Percentiles rank a stretch among this genome's conserved stretches.
Evolutionary conservation across 2,113 vertebrate species (phyloP).

Genomic region (Merops nubicus): DNA sequence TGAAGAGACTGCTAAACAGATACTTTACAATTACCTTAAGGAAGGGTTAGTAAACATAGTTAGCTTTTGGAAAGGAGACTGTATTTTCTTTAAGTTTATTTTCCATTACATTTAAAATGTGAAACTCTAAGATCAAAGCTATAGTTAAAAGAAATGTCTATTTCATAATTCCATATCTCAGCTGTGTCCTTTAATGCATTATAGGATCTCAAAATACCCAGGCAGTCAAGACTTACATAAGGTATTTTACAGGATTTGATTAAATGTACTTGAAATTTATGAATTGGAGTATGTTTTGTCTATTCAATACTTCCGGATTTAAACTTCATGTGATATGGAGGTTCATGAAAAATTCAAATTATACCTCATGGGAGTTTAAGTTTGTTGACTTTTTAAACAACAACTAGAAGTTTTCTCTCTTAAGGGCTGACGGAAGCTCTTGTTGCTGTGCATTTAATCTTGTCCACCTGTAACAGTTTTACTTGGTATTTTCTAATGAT

Average conservation of each 20-base stretch:
- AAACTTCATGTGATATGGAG: not conserved
- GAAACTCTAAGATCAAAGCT: not conserved
- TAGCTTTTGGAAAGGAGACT: not conserved
- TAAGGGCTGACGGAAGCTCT: not conserved
- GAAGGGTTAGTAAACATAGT: slow-evolving; percentile 86
- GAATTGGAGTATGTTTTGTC: not conserved
- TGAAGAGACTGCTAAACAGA: slow-evolving; percentile 97
- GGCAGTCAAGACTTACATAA: not conserved
- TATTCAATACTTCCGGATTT: not conserved
- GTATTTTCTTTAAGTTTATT: not conserved
- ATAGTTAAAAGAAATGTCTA: not conserved
- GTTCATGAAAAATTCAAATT: not conserved
- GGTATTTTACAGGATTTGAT: not conserved
- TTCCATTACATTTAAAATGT: not conserved
- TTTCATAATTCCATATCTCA: not conserved
- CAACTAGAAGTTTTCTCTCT: not conserved
- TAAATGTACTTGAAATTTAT: not conserved
- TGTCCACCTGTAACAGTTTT: not conserved
- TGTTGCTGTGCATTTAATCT: not conserved
- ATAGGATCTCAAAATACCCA: not conserved
- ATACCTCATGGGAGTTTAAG: not conserved
- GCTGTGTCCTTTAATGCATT: not conserved
- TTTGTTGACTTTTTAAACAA: not conserved
- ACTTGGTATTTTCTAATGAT: not conserved
- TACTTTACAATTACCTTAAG: slow-evolving; percentile 95